Evolutionary conservation across 2,113 vertebrate species (phyloP).

Genomic region (Sus scrofa): T2T-Sscrofa CM000824.6:173033001-173033500

Average conservation of each 20-base stretch:
- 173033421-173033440: background rate
- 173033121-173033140: background rate
- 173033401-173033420: background rate
- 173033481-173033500: background rate
- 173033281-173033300: background rate
- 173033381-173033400: background rate
- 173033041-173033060: background rate
- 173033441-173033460: background rate
- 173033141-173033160: background rate
- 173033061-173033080: background rate
- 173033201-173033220: background rate
- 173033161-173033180: background rate
- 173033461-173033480: background rate
- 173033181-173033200: background rate
- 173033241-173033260: background rate
- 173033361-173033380: background rate
- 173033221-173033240: background rate
- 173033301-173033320: background rate
- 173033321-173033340: background rate
- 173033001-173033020: background rate
- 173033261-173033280: background rate
- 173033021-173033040: background rate
- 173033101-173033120: background rate
- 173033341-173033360: background rate
- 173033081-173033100: background rate